Percentiles rank a stretch among this genome's conserved stretches.
Conservation (phyloP, 2,888 invertebrate species). For the Mesorhabditis belari region DNA sequence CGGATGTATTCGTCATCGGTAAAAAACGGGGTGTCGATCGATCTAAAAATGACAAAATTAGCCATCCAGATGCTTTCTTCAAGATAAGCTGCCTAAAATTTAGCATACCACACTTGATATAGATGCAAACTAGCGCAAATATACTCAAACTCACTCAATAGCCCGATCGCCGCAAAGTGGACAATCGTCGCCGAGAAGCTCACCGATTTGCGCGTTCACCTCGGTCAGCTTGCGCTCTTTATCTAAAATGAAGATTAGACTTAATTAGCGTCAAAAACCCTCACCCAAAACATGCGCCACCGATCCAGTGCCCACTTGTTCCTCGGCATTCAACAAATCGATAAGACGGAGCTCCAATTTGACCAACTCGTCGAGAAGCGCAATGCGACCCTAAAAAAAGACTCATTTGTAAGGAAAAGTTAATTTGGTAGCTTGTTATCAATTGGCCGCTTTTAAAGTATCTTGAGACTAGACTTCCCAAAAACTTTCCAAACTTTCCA, state of each 20-base stretch:
- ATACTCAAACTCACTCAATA: slow-evolving; percentile 17
- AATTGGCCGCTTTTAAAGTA: too few relatives aligned
- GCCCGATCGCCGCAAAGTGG: slow-evolving; percentile 42
- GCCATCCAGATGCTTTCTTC: background rate
- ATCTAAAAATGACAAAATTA: slow-evolving; percentile 17
- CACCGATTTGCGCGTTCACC: slow-evolving; percentile 15
- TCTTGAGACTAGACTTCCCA: too few relatives aligned
- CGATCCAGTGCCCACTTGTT: slow-evolving; percentile 9
- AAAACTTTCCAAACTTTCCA: too few relatives aligned
- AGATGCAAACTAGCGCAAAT: background rate
- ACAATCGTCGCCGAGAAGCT: slow-evolving; percentile 34
- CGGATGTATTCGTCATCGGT: slow-evolving; percentile 28
- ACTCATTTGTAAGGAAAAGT: background rate
- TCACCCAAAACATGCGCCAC: background rate
- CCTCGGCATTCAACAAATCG: slow-evolving; percentile 14
- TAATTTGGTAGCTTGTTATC: background rate
- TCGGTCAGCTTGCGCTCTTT: slow-evolving; percentile 14
- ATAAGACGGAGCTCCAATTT: slow-evolving; percentile 13
- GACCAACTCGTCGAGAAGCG: slow-evolving; percentile 6
- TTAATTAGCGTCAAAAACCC: background rate
- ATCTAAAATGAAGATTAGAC: slow-evolving; percentile 4
- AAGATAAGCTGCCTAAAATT: too few relatives aligned
- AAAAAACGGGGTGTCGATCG: slow-evolving; percentile 37
- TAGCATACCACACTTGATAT: background rate
- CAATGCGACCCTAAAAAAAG: background rate